Evolutionary conservation across 2,797 vertebrate species (phyloP), one percentile per base, ranked within the genome.

Genomic region (Denticeps clupeoides): DNA sequence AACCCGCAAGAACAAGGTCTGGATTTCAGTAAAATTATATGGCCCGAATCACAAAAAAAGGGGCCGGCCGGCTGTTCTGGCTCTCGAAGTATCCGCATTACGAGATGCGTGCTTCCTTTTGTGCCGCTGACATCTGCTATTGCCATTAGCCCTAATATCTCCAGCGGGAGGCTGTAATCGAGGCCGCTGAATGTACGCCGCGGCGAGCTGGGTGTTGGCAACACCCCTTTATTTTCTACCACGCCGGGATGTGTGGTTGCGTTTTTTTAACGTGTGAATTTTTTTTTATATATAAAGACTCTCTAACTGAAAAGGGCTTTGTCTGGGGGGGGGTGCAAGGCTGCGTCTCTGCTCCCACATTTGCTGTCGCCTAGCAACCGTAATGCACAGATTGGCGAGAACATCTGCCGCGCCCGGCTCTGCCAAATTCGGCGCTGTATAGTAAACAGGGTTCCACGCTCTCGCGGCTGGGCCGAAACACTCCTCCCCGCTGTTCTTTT

Each of bases 321-420:
- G 61, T 69, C 63, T 62, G 48, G 19, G 56, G 52, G 49, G 40
- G 19, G 56, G 52, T 49, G 40, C 16, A 51, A 44, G 60, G 41
- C 46, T 33, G 55, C 47, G 49, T 49, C 29, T 12, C 49, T 63
- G 42, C 57, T 63, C 57, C 57, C 55, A 67, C 56, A 62, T 60
- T 67, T 10, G 24, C 16, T 5, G 50, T 70, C 35, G 49, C 68
- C 44, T 61, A 63, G 68, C 68, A 63, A 65, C 64, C 48, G 27
- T 41, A 63, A 67, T 56, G 60, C 68, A 67, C 64, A 63, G 64
- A 70, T 67, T 67, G 64, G 55, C 37, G 49, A 60, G 62, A 70
- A 70, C 68, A 70, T 67, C 68, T 70, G 68, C 55, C 53, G 35
- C 55, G 10, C 49, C 33, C n/a, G 47, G 47, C 35, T 35, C 22